phyloP scores from a whole-genome alignment of 2,888 invertebrate species.

The Cantharis nigra region DNA sequence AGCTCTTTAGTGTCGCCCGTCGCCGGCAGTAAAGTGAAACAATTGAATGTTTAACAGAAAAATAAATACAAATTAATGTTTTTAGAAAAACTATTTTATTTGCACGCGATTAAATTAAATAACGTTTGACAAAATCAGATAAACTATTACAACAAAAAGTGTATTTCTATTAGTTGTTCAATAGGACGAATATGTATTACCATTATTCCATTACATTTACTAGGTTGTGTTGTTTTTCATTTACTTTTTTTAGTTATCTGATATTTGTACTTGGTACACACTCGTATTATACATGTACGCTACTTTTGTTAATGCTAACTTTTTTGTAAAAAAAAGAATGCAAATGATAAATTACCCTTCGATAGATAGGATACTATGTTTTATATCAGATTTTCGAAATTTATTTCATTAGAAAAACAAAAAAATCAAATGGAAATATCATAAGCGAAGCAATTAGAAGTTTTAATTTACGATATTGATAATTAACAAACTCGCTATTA shows the following conservation, averaged over 20 bases:
- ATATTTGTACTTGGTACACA: neutral
- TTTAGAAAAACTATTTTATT: neutral
- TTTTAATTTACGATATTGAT: neutral
- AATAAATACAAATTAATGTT: too few species aligned
- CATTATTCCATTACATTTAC: neutral
- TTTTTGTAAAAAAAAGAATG: neutral
- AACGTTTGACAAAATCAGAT: neutral
- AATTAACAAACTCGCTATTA: conserved; percentile 1
- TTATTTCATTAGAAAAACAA: too few species aligned
- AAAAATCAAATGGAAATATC: neutral
- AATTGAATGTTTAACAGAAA: too few species aligned
- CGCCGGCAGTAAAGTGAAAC: too few species aligned
- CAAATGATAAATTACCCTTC: neutral
- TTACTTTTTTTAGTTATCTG: neutral
- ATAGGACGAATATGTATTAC: neutral
- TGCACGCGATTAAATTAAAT: neutral
- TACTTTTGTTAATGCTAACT: neutral
- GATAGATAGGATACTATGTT: too few species aligned
- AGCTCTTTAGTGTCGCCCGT: too few species aligned
- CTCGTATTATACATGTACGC: neutral
- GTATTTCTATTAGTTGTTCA: neutral
- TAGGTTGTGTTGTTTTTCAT: neutral
- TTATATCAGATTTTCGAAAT: too few species aligned
- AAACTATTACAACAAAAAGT: neutral
- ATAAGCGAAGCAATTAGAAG: neutral